Percentiles rank a stretch among this genome's conserved stretches.
phyloP scores from a whole-genome alignment of 2,113 vertebrate genomes.

The Chloropsis hardwickii region DNA sequence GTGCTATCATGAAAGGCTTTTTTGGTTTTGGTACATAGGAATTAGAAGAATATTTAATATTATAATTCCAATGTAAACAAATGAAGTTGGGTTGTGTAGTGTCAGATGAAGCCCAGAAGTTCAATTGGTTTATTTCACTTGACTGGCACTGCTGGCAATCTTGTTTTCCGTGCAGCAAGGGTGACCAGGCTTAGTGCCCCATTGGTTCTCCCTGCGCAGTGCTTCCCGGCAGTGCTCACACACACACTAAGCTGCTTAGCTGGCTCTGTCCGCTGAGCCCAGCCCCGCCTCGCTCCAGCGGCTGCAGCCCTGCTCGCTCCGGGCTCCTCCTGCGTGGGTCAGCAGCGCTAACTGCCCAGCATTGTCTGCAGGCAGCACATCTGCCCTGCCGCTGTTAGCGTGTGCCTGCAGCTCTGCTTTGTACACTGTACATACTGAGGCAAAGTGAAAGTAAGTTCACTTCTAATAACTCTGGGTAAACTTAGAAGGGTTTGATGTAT shows the following conservation, averaged over 20 bases:
- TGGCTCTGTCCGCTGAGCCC: not conserved
- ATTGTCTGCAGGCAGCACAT: not conserved
- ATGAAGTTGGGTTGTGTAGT: not conserved
- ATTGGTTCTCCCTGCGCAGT: not conserved
- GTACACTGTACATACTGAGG: not conserved
- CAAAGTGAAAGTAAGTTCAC: not conserved
- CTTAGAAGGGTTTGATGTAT: not conserved
- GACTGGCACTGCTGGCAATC: not conserved
- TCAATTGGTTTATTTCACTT: not conserved
- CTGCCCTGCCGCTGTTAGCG: not conserved
- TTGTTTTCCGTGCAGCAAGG: slow-evolving; percentile 10
- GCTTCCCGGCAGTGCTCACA: not conserved
- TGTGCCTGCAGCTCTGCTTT: not conserved
- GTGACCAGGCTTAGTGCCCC: not conserved
- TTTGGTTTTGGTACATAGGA: not conserved
- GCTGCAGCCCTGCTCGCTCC: not conserved
- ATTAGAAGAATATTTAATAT: not conserved
- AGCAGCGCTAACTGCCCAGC: not conserved
- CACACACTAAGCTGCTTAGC: not conserved
- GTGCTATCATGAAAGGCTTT: not conserved
- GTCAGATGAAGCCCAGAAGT: not conserved
- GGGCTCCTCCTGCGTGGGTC: not conserved
- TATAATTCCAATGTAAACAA: not conserved
- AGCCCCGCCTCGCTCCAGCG: not conserved
- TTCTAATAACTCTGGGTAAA: not conserved